Base-by-base conservation (phyloP, 2,797 vertebrate genomes). In the Lagocephalus sceleratus region DNA sequence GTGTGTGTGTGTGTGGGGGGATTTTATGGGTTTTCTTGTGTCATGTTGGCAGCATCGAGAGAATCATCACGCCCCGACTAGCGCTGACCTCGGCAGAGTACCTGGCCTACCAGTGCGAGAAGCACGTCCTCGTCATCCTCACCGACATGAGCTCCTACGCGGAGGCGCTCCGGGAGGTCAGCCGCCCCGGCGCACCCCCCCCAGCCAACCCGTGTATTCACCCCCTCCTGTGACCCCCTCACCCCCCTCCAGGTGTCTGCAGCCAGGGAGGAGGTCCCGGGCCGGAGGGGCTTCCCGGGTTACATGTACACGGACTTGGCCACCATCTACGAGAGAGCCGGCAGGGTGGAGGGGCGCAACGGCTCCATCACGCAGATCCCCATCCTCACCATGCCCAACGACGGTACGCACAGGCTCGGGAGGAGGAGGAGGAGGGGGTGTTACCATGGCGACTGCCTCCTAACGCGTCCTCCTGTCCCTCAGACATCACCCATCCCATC, bases 271-370 rank as follows among this genome's bases (percentile, higher is more conserved):
- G 92, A 93, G 58, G 92, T 93, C 16, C 92, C 92, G 0, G 92
- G 92, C 5, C 91, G 92, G 2, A 78, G 92, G 51, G 92, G 92
- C 10, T 93, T 93, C 39, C 91, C 91, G 0, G 92, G 92, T 20
- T 93, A 93, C 85, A 93, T 93, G 92, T 93, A 93, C 85, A 93
- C 92, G 0, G 92, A 93, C 74, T 77, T 93, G 84, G 92, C 92
- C 58, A 93, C 92, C 32, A 93, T 93, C 79, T 93, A 93, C 0
- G 92, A 93, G 41, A 83, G 92, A 1, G 92, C 92, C 0, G 92
- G 92, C 2, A 67, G 92, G 55, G 88, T 93, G 59, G 92, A 92
- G 59, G 92, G 92, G 66, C 86, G 92, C 23, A 92, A 90, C 20
- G 92, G 92, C 50, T 93, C 92, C 50, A 93, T 93, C 87, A 93